Evolutionary conservation across 2,888 invertebrate species (phyloP), one percentile per base, ranked within the genome.

Genomic region (Ceramica pisi): DNA sequence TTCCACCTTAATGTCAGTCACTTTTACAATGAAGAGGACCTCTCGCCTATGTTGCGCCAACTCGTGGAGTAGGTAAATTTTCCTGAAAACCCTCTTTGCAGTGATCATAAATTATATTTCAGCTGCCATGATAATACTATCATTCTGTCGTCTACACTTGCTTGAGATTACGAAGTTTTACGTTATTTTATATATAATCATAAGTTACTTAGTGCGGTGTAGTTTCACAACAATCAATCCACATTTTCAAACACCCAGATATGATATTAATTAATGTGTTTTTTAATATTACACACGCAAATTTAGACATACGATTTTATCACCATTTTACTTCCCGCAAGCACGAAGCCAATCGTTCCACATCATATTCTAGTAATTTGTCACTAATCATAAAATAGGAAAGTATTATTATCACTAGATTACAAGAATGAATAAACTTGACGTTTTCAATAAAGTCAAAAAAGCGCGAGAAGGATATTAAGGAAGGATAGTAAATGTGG

Each of bases 341-440:
- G 41, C 55, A 63, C 80, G 53, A 55, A 71, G 65, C 65, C 69
- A 44, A 73, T 65, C 61, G 53, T 69, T 77, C 57, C 71, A 71
- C 46, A 61, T 26, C 44, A 55, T 71, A 72, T 53, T 51, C 53
- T 41, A 78, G 79, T 56, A 51, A 65, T 75, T 79, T 70, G 82
- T 77, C 69, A 73, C 76, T 84, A 84, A 86, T 84, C 64, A 75
- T 80, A 83, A 81, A 79, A 86, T 83, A 86, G 81, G 75, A 86
- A 80, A 79, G 62, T 81, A 78, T 77, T 74, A 44, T 67, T 80
- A 86, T 80, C 71, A 79, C 85, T 84, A 81, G 64, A 80, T 72
- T 80, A 80, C 69, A 86, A 78, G 66, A 84, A 86, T 86, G 14
- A 79, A 81, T 74, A 77, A 61, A 86, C 66, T 74, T 74, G 65